A percentile compares a stretch with the other conserved stretches of the same genome.
These are phyloP conservation scores for Chironomus tentans DNA, from an alignment of 2,888 invertebrate species.

Conservation along the genomic window DNA sequence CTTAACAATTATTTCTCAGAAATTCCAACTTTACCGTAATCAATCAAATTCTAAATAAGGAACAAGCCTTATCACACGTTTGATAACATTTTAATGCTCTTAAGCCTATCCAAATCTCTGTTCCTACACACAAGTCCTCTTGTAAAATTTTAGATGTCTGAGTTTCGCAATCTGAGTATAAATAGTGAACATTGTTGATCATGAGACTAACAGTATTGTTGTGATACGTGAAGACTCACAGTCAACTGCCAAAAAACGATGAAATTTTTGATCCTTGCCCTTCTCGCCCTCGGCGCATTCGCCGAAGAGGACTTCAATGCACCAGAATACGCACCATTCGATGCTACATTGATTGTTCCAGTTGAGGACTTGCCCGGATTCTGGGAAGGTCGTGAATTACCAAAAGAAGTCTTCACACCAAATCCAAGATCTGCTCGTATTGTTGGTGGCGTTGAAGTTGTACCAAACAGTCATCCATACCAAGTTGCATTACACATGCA, in stretches of 20 bases:
- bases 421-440: constrained; percentile 1
- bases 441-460: constrained; percentile 28
- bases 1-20: no score
- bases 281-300: neutral
- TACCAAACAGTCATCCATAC: constrained; percentile 33
- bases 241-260: neutral
- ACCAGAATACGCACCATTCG: neutral
- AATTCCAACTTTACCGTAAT: no score
- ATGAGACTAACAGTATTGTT: no score
- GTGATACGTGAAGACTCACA: neutral
- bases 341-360: neutral
- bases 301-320: neutral
- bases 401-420: neutral
- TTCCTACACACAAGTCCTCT: no score
- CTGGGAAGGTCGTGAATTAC: constrained; percentile 15
- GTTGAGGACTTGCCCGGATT: constrained; percentile 23
- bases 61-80: no score
- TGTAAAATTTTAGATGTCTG: no score
- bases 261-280: neutral
- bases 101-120: no score
- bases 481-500: constrained; percentile 13
- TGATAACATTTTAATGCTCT: no score
- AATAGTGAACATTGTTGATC: no score
- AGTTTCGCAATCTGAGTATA: no score
- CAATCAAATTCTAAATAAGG: no score